These are phyloP conservation scores for Bothrops jararaca DNA, from an alignment of 2,113 vertebrate genomes.

Conservation along the genomic window DNA sequence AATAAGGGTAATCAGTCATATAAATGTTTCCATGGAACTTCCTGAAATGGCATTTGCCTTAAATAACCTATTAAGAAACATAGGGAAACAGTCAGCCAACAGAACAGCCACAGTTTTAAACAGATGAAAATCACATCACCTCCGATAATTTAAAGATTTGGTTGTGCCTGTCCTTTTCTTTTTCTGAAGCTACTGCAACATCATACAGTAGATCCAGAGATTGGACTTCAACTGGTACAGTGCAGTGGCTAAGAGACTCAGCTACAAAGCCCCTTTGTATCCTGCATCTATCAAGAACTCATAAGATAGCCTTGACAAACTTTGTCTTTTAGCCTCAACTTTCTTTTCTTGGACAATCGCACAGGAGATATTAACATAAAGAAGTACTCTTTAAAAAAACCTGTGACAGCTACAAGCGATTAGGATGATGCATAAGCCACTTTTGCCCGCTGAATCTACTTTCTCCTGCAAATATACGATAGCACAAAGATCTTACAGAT, in stretches of 20 bases:
- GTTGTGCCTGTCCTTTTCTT: neutral
- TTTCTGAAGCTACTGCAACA: neutral
- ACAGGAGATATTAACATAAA: neutral
- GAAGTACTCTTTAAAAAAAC: neutral
- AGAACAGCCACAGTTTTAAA: neutral
- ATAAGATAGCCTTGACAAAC: neutral
- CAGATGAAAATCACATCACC: slow-evolving; percentile 31
- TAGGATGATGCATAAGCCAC: neutral
- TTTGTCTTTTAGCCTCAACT: neutral
- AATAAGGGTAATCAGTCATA: slow-evolving; percentile 45
- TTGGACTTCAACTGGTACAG: neutral
- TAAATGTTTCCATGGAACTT: slow-evolving; percentile 37
- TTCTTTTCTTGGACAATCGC: neutral
- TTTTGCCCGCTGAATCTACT: neutral
- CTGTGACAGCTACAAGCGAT: neutral
- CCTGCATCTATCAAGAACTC: neutral
- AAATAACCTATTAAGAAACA: slow-evolving; percentile 29
- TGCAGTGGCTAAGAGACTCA: neutral
- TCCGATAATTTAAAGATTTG: neutral
- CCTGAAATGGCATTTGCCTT: slow-evolving; percentile 22
- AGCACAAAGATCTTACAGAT: neutral
- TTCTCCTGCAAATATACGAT: neutral
- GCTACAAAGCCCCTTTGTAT: neutral
- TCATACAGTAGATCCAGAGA: neutral
- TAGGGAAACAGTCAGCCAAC: neutral